phyloP scores from a whole-genome alignment of 1,140 invertebrate genomes.

The Hylaeus volcanicus region DNA sequence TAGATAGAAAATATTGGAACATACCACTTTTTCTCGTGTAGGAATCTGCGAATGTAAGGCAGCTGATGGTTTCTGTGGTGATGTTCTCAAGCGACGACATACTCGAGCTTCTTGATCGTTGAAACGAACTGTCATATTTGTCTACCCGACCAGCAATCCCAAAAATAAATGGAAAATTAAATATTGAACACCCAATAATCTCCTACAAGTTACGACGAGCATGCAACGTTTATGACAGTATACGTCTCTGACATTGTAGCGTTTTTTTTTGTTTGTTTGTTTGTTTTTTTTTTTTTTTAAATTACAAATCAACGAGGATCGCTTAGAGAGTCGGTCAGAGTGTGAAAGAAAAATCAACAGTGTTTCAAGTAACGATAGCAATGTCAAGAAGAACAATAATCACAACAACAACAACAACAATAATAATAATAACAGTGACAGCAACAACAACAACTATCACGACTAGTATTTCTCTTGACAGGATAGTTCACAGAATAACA shows the following conservation, averaged over 20 bases:
- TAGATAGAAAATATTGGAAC: slow-evolving; percentile 36
- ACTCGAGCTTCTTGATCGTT: slow-evolving; percentile 96
- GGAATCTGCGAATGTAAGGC: slow-evolving; percentile 96
- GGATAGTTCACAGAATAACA: slow-evolving; percentile 46
- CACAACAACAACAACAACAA: slow-evolving; percentile 16
- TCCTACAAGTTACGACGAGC: slow-evolving; percentile 21
- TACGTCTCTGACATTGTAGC: slow-evolving; percentile 39
- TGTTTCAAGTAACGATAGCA: slow-evolving; percentile 62
- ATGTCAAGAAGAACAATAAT: slow-evolving; percentile 69
- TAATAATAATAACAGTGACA: slow-evolving; percentile 47
- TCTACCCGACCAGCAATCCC: slow-evolving; percentile 89
- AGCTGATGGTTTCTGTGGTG: slow-evolving; percentile 96
- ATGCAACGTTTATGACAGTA: slow-evolving; percentile 57
- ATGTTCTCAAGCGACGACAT: slow-evolving; percentile 99
- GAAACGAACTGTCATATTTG: slow-evolving; percentile 97
- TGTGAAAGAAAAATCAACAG: slow-evolving; percentile 9
- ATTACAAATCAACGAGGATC: slow-evolving; percentile 3
- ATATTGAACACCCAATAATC: slow-evolving; percentile 62
- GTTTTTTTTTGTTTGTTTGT: slow-evolving; percentile 6
- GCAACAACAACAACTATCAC: slow-evolving; percentile 67
- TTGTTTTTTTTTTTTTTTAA: too few species aligned
- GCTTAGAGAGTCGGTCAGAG: slow-evolving; percentile 25
- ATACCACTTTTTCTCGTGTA: slow-evolving; percentile 96
- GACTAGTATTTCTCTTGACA: slow-evolving; percentile 58
- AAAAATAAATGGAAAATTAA: slow-evolving; percentile 75